Base-by-base conservation (phyloP, 2,113 vertebrate species). In the Pomatostomus ruficeps region DNA sequence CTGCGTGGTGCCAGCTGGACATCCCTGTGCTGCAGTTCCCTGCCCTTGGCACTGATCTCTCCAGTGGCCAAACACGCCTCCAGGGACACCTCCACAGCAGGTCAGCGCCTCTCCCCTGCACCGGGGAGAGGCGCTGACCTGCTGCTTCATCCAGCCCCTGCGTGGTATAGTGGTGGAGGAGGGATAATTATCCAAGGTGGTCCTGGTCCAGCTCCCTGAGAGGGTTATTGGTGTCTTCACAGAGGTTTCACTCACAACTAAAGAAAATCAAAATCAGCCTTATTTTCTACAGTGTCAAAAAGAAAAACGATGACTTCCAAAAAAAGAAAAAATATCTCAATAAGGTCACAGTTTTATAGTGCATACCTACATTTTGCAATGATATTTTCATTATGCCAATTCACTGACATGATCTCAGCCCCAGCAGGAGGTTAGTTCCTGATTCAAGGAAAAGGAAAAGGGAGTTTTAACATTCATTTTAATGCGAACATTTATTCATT, bases 381-480 rank as follows among this genome's bases (percentile, higher is more conserved):
- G 77, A 62, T 88, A 36, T 77, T 84, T 85, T 81, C 65, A 57
- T 88, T 92, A 49, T 68, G 31, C 49, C 15, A 12, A 14, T 83
- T 88, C 86, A 78, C 85, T 81, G 65, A 74, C 75, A 13, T 71
- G 79, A 86, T 71, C 72, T 45, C 63, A 61, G 67, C 11, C 67
- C 48, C 76, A 71, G 88, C 61, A 92, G 66, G 72, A 86, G 36
- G 46, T 77, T 90, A 62, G 65, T 59, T 88, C 72, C 67, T 78
- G 52, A 72, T 81, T 88, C 52, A 68, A 90, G 75, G 40, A 48
- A 93, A 79, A 88, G 55, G 22, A 58, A 93, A 73, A 90, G 36
- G 20, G 28, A 77, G 18, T 79, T 93, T 87, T 93, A 73, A 75
- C 77, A 79, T 89, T 85, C 24, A 62, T 95, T 87, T 94, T 92